Evolutionary conservation across 2,113 vertebrate species (phyloP).

Genomic region (Alouatta palliata): DNA sequence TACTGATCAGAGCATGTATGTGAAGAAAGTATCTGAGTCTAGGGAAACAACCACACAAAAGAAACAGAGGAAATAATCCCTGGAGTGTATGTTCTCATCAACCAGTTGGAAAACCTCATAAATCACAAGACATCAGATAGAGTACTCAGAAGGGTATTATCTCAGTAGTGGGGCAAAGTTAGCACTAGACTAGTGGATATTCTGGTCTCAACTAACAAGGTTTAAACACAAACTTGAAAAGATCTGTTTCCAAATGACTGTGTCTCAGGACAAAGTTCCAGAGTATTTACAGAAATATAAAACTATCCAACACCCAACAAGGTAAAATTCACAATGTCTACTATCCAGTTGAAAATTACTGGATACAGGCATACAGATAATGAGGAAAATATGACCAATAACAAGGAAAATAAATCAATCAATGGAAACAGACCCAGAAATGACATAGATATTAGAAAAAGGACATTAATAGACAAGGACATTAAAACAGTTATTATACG

Average conservation of each 20-base stretch:
- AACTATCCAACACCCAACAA: neutral
- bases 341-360: neutral
- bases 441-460: constrained; percentile 13
- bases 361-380: neutral
- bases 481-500: neutral
- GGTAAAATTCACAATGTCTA: neutral
- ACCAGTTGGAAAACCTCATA: neutral
- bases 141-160: neutral
- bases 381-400: neutral
- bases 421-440: constrained; percentile 20
- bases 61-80: neutral
- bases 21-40: neutral
- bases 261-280: constrained; percentile 28
- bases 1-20: neutral
- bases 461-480: neutral
- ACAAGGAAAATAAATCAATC: constrained; percentile 12
- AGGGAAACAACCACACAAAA: neutral
- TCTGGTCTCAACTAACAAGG: neutral
- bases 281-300: neutral
- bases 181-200: neutral
- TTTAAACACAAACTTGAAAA: constrained; percentile 13
- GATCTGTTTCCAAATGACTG: neutral
- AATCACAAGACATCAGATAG: neutral
- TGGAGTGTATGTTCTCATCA: neutral
- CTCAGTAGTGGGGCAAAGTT: neutral